Percentiles rank a stretch among this genome's conserved stretches.
These are phyloP conservation scores for Pseudeuparius sepicola DNA, from an alignment of 2,888 invertebrate genomes.

Conservation along the genomic window DNA sequence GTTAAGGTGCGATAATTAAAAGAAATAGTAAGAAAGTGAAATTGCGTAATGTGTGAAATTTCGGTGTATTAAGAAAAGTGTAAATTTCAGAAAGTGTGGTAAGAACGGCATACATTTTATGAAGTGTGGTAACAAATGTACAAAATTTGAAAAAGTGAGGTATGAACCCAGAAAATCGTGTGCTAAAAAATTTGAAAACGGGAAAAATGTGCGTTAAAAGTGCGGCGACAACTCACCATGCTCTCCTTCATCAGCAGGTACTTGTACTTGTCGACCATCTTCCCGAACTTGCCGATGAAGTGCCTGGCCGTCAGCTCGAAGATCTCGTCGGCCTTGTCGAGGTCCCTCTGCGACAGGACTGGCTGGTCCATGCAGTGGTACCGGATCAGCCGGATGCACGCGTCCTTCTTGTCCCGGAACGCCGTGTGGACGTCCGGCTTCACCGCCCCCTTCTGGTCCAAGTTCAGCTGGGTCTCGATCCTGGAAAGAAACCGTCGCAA, in stretches of 20 bases:
- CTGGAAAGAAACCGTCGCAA: conserved; percentile 37
- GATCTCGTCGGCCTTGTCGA: conserved; percentile 58
- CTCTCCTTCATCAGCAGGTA: conserved; percentile 65
- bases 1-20: too few relatives aligned
- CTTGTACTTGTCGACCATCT: conserved; percentile 64
- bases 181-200: too few relatives aligned
- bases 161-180: too few relatives aligned
- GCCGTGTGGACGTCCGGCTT: conserved; percentile 65
- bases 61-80: too few relatives aligned
- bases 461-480: conserved; percentile 63
- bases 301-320: conserved; percentile 58
- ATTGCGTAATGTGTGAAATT: too few relatives aligned
- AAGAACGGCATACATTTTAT: too few relatives aligned
- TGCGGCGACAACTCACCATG: conserved; percentile 62
- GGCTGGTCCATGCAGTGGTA: conserved; percentile 68
- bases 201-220: too few relatives aligned
- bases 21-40: too few relatives aligned
- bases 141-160: too few relatives aligned
- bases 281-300: conserved; percentile 57
- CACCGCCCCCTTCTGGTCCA: conserved; percentile 63
- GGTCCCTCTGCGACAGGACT: conserved; percentile 51
- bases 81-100: too few relatives aligned
- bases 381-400: conserved; percentile 61
- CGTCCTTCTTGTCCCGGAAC: conserved; percentile 61
- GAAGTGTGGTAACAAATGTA: too few relatives aligned